Conservation (phyloP, 2,113 vertebrate genomes). For the Platanista minor region DNA sequence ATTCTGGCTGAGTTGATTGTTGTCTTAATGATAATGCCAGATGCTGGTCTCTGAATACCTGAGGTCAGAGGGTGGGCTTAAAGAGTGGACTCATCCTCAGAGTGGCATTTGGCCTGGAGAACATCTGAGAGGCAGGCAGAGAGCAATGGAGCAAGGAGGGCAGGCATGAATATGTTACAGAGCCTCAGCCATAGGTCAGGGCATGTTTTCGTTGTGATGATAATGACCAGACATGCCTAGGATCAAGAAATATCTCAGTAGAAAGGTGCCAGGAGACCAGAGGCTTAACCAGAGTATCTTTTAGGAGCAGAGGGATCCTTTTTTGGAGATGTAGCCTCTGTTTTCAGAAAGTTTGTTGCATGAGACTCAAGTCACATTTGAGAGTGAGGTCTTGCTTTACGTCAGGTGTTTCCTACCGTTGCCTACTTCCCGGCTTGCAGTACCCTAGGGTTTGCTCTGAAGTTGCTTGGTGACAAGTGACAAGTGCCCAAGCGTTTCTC, state of each 20-base stretch:
- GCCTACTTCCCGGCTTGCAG: neutral
- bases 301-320: neutral
- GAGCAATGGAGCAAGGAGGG: neutral
- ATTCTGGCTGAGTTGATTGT: neutral
- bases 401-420: neutral
- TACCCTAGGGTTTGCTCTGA: neutral
- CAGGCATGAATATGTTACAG: neutral
- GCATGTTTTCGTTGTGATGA: too few species aligned
- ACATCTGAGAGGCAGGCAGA: neutral
- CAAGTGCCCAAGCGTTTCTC: neutral
- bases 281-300: neutral
- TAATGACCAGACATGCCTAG: neutral
- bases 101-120: neutral
- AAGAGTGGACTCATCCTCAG: too few species aligned
- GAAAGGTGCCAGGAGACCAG: neutral
- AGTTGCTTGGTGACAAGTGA: neutral
- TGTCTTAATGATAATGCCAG: neutral
- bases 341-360: neutral
- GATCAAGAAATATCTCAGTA: neutral
- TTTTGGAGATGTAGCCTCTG: neutral
- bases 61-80: neutral
- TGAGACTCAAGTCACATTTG: neutral
- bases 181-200: neutral
- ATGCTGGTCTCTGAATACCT: neutral
- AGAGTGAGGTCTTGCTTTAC: neutral